phyloP scores from a whole-genome alignment of 2,113 vertebrate species.

The Astur gentilis region DNA sequence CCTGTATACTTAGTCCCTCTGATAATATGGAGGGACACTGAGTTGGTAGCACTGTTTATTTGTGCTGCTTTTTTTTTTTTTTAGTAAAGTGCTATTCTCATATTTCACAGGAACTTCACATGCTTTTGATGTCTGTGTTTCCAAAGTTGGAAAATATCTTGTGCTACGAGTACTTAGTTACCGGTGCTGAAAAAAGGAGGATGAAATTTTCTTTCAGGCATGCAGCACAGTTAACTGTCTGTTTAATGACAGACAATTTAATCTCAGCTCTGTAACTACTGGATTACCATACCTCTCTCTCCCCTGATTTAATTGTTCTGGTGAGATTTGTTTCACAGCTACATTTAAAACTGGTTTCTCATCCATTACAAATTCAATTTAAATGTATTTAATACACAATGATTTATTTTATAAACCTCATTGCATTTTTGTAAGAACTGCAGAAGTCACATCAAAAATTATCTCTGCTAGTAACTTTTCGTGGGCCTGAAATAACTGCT shows the following conservation, averaged over 20 bases:
- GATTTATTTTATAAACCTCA: not conserved
- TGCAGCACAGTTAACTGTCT: not conserved
- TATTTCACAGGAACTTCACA: not conserved
- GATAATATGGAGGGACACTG: fast-evolving
- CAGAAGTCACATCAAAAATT: not conserved
- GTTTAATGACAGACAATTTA: not conserved
- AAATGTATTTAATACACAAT: not conserved
- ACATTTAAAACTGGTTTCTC: not conserved
- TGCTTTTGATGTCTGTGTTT: not conserved
- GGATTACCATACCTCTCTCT: not conserved
- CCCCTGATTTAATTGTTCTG: not conserved
- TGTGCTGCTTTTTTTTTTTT: not conserved
- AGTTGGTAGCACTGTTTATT: not conserved
- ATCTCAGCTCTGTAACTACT: not conserved
- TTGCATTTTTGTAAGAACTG: not conserved
- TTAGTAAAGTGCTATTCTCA: not conserved
- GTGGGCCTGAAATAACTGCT: not conserved
- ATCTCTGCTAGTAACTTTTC: not conserved
- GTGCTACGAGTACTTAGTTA: not conserved
- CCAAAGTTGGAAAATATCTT: not conserved
- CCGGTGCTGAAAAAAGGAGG: not conserved
- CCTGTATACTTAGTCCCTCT: not conserved
- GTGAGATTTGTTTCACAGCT: not conserved
- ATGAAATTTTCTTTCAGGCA: not conserved
- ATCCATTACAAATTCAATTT: not conserved